Base-by-base conservation (phyloP, 1,140 invertebrate species). In the Trissolcus basalis region DNA sequence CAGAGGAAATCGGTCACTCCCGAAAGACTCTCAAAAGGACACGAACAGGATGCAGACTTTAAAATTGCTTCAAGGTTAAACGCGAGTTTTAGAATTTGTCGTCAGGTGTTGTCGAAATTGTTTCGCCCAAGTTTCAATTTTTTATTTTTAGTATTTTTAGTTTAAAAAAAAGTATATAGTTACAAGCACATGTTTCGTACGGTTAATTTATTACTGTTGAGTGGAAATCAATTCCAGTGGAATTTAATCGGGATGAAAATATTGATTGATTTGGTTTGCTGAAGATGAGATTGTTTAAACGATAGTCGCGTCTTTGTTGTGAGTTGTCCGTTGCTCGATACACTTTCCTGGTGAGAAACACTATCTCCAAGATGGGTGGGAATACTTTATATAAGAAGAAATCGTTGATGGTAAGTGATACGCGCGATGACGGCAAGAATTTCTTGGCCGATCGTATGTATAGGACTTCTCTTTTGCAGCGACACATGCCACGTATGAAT, bases 341-440 rank as follows among this genome's bases (percentile, higher is more conserved):
- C 51, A 61, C 69, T 79, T 78, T 61, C 60, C 67, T 67, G 67
- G 15, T 19, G 9, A 78, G 82, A 81, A 82, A 83, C 60, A 80
- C 78, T 81, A 83, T 83, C 80, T 79, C 61, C 76, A 70, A 75
- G 80, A 80, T 79, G 71, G 81, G 80, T 81, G 73, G 81, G 80
- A 27, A 83, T 83, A 82, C 74, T 82, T 83, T 80, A 82, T 81
- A 80, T 80, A 82, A 82, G 76, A 82, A 82, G 78, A 82, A 82
- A 83, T 82, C 79, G 81, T 81, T 83, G 82, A 82, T 81, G 81
- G 82, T 82, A 83, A 83, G 77, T 60, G 81, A 83, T 83, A 82
- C 72, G 77, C 72, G 77, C 65, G 61, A 67, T 70, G 77, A 73
- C 69, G 69, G 74, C 74, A 77, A 77, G 78, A 83, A 73, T 83